Base-by-base conservation (phyloP, 35 echinoderm and acorn worm species). In the Acanthaster planci region DNA sequence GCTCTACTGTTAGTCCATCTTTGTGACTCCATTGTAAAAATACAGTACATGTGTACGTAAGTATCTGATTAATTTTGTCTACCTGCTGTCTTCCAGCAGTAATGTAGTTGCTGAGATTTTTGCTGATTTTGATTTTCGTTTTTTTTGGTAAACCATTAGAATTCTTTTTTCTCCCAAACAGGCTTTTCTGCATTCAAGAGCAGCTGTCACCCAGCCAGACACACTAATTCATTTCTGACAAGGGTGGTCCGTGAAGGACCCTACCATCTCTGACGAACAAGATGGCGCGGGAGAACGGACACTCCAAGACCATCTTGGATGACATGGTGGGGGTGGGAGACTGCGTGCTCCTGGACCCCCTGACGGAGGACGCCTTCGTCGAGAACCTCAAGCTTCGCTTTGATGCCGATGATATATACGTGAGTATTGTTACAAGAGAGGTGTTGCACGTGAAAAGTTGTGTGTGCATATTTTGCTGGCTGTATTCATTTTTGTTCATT, bases 271-370 rank as follows among this genome's bases (percentile, higher is more conserved):
- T 21, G 51, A 54, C 44, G 60, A 36, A 15, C 75, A 64, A 75
- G 42, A 89, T 83, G 87, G 87, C 87, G 38, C 76, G 26, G 44
- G 40, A 80, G 51, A 88, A 88, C 52, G 86, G 86, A 38, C 58
- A 82, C 39, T 55, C 75, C 50, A 81, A 68, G 78, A 93, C 87
- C 80, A 93, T 97, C 38, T 58, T 97, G 47, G 95, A 97, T 79
- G 82, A 90, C 52, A 93, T 93, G 95, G 91, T 97, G 30, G 95
- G 94, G 15, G 87, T 97, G 21, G 88, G 95, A 18, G 95, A 97
- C 80, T 97, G 92, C 38, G 95, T 93, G 15, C 91, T 97, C 19
- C 77, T 97, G 15, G 95, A 97, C 39, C 94, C 95, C 31, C 44
- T 97, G 32, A 97, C 95, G 1, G 95, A 97, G 58, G 95, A 93